Conservation (phyloP, 2,113 vertebrate species). For the Tauraco erythrolophus region DNA sequence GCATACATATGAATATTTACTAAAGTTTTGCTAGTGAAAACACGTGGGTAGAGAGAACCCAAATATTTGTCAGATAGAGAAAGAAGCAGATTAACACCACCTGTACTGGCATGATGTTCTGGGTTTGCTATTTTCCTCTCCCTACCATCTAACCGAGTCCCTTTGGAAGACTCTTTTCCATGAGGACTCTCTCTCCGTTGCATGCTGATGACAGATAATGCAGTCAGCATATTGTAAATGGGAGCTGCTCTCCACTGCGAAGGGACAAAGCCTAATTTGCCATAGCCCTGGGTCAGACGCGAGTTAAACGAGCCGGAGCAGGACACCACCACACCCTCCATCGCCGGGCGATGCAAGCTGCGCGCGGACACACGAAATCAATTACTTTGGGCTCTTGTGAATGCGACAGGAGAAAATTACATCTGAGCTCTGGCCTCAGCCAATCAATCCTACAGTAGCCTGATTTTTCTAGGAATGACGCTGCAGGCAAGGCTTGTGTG, state of each 20-base stretch:
- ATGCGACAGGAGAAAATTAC: constrained; percentile 44
- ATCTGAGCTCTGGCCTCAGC: constrained; percentile 46
- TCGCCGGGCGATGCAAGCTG: not conserved
- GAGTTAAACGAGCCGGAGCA: constrained; percentile 30
- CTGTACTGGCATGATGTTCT: not conserved
- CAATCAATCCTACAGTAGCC: constrained; percentile 54
- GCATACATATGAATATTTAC: constrained; percentile 11
- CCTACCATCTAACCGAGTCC: not conserved
- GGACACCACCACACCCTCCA: constrained; percentile 26
- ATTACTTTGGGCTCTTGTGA: constrained; percentile 35
- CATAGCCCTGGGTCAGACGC: not conserved
- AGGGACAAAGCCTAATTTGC: constrained; percentile 41
- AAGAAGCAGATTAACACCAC: constrained; percentile 13
- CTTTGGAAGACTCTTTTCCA: not conserved
- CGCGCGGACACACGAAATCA: not conserved
- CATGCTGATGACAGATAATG: constrained; percentile 7
- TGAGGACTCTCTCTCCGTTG: not conserved
- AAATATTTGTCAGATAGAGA: constrained; percentile 7
- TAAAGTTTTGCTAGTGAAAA: not conserved
- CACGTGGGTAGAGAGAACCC: not conserved
- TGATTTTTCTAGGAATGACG: constrained; percentile 63
- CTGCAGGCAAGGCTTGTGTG: constrained; percentile 23
- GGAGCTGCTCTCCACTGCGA: constrained; percentile 13
- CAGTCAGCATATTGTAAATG: not conserved
- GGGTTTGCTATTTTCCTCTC: not conserved